Evolutionary conservation across 2,113 vertebrate genomes (phyloP), one percentile per base, ranked within the genome.

Genomic region (Chionodraco myersi): DNA sequence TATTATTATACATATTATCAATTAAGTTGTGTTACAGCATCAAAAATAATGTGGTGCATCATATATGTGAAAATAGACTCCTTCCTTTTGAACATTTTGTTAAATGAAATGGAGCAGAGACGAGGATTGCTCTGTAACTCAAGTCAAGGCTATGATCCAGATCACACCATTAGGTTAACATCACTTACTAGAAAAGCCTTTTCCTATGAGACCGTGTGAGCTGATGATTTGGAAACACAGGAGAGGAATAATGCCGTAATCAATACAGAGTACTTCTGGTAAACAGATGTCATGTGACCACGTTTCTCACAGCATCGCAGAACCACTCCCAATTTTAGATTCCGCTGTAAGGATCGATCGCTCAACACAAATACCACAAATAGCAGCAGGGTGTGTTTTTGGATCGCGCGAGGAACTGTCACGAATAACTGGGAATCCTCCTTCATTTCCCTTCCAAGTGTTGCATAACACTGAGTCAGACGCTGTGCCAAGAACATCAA

Each of bases 211-310:
- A 64, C 66, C 44, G 47, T 63, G 47, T 58, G 75, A 83, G 72
- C 61, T 54, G 23, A 41, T 47, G 66, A 76, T 70, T 62, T 59
- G 69, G 54, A 85, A 77, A 15, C 41, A 18, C 41, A 45, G 72
- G 14, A 56, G 21, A 80, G 77, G 77, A 82, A 83, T 82, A 62
- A 77, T 76, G 65, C 58, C 68, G 58, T 51, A 79, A 92, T 92
- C 91, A 85, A 91, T 93, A 75, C 45, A 57, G 34, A 84, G 76
- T 61, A 60, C 78, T 87, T 89, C 77, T 88, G 84, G 88, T 84
- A 94, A 92, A 84, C 44, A 6, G 75, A 86, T 80, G 62, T 21
- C 78, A 90, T 56, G 56, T 80, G 84, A 83, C 16, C 8, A 49
- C 83, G 63, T 67, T 76, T 86, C 83, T 72, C 77, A 75, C 23